Percentiles rank a stretch among this genome's conserved stretches.
Conservation (phyloP, 2,113 vertebrate species). For the Rhynchopsitta pachyrhyncha region DNA sequence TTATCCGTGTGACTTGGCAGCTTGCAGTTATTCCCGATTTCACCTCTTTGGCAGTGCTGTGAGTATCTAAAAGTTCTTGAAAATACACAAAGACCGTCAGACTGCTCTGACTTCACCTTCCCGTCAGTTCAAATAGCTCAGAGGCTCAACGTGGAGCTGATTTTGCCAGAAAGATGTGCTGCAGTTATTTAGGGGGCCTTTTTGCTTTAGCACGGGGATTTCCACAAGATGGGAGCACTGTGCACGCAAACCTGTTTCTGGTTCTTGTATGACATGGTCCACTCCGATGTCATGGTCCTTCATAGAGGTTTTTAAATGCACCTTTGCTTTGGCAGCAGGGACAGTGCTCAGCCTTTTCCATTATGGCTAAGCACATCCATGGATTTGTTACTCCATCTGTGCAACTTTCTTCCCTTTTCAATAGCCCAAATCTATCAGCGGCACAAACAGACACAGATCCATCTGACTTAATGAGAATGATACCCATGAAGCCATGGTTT, state of each 20-base stretch:
- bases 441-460: background rate
- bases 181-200: background rate
- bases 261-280: background rate
- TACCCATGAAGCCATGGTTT: background rate
- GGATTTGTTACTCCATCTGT: background rate
- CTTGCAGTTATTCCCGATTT: background rate
- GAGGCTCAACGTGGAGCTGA: background rate
- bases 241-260: background rate
- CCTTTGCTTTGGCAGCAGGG: background rate
- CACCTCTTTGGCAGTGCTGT: background rate
- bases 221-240: background rate
- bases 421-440: background rate
- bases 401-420: background rate
- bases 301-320: background rate
- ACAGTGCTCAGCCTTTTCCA: background rate
- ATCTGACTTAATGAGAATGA: background rate
- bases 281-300: background rate
- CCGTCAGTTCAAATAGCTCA: background rate
- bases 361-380: background rate
- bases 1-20: background rate
- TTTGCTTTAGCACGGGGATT: accelerated
- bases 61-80: background rate
- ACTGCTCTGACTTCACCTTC: background rate
- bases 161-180: background rate
- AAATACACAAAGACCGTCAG: background rate